Conservation (phyloP, 2,113 vertebrate genomes). For the Rhegmatorhina hoffmannsi region DNA sequence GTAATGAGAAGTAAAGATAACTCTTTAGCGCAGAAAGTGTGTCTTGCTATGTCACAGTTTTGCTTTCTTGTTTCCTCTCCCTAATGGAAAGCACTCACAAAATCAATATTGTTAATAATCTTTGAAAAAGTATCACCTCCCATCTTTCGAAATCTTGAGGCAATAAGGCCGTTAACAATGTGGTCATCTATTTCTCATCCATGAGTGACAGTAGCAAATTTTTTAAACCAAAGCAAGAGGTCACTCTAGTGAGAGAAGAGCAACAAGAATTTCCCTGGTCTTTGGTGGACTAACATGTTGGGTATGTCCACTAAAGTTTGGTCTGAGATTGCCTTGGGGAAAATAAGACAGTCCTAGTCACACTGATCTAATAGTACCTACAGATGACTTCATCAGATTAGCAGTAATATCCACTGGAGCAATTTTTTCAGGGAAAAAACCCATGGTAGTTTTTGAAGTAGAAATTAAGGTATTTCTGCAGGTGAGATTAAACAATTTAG, state of each 20-base stretch:
- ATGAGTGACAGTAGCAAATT: not conserved
- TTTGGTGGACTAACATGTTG: not conserved
- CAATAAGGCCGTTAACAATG: not conserved
- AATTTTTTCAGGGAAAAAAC: not conserved
- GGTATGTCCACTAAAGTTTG: not conserved
- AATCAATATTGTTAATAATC: not conserved
- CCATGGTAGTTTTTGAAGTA: not conserved
- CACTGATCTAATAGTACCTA: not conserved
- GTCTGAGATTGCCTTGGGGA: not conserved
- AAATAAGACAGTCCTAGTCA: not conserved
- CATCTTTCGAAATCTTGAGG: not conserved
- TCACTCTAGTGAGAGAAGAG: not conserved
- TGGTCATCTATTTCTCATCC: not conserved
- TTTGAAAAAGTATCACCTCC: not conserved
- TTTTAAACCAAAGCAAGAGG: not conserved
- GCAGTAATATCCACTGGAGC: not conserved
- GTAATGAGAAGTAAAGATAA: not conserved
- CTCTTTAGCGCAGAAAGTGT: not conserved
- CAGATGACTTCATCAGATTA: not conserved
- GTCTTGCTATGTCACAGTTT: not conserved
- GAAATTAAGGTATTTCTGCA: not conserved
- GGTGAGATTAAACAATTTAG: not conserved
- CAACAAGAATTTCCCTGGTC: not conserved
- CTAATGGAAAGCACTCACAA: not conserved
- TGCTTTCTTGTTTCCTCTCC: not conserved